Base-by-base conservation (phyloP, 2,888 invertebrate species). In the Apantesis nais region DNA sequence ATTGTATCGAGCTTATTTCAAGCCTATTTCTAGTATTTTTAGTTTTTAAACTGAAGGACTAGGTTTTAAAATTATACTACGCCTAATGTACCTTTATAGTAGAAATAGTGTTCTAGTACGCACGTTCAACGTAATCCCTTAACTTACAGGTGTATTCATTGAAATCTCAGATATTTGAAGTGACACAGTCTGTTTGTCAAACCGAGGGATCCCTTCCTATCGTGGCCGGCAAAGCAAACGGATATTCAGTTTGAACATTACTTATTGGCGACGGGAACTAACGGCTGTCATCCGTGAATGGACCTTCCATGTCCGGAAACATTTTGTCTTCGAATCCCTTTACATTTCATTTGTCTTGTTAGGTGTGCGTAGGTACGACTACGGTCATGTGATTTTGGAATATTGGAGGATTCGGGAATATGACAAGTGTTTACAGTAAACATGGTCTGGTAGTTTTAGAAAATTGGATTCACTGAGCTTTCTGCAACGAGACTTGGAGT, bases 201-300 rank as follows among this genome's bases (percentile, higher is more conserved):
- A 82, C 84, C 88, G 87, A 80, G 84, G 85, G 83, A 87, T 85
- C 87, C 86, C 85, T 83, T 81, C 81, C 78, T 81, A 78, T 79
- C 74, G 74, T 85, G 89, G 82, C 82, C 87, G 85, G 86, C 75
- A 82, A 83, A 88, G 87, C 88, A 88, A 88, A 90, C 87, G 84
- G 85, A 86, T 83, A 87, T 80, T 82, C 83, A 85, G 85, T 88
- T 86, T 80, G 85, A 82, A 85, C 82, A 78, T 82, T 81, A 82
- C 81, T 81, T 84, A 85, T 83, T 78, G 86, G 83, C 79, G 82
- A 82, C 78, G 80, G 67, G 62, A 69, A 67, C 72, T 66, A 65
- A 63, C 78, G 77, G 78, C 85, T 80, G 77, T 88, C 87, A 88
- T 85, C 86, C 86, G 86, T 88, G 86, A 88, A 85, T 79, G 85